Evolutionary conservation across 2,797 vertebrate genomes (phyloP), one percentile per base, ranked within the genome.

Genomic region (Malacoraja senta): DNA sequence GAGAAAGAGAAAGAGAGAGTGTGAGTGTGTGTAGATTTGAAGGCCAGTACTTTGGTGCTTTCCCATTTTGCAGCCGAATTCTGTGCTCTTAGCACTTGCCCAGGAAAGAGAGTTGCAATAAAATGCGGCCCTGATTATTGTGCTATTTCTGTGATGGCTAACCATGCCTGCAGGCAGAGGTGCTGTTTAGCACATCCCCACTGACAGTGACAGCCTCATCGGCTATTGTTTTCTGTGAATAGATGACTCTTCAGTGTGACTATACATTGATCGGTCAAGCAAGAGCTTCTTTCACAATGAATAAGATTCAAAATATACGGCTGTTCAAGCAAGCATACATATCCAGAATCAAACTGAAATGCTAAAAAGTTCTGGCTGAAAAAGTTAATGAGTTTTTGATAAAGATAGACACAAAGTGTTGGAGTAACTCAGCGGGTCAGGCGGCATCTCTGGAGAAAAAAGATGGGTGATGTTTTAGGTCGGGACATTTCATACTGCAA

Each of bases 91-190:
- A 83, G 19, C 63, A 63, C 29, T 92, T 68, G 24, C 86, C 93
- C 78, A 91, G 90, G 93, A 94, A 74, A 91, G 93, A 86, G 26
- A 92, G 71, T 76, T 58, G 21, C 38, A 76, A 92, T 71, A 76
- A 92, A 76, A 92, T 76, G 71, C 29, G 90, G 53, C 90, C 9
- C 32, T 92, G 68, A 35, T 53, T 74, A 53, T 53, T 74, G 90
- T 53, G 19, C 76, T 74, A 71, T 92, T 76, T 92, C 71, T 91
- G 17, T 91, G 88, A 24, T 71, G 94, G 94, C 93, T 94, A 94
- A 74, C 79, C 93, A 53, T 93, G 93, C 61, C 94, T 93, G 17
- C 93, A 94, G 94, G 94, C 93, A 94, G 93, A 91, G 94, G 94
- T 93, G 93, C 78, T 86, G 94, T 93, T 94, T 93, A 68, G 93